Evolutionary conservation across 2,113 vertebrate species (phyloP), one percentile per base, ranked within the genome.

Genomic region (Motacilla tschutschensis): DNA sequence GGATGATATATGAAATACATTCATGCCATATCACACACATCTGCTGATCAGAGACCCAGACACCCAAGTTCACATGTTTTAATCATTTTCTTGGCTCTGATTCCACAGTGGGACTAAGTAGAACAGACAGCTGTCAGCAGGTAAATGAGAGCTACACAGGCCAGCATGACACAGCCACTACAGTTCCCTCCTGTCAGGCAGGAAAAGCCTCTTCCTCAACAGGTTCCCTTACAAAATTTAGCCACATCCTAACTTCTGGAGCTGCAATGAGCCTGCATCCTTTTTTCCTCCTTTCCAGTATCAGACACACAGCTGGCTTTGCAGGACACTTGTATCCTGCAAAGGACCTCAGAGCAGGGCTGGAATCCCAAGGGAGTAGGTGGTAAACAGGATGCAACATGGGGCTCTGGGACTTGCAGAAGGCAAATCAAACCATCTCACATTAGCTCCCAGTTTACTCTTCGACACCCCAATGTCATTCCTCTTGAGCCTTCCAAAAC

Each of bases 301-400:
- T 10, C 4, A 3, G 41, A 19, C 5, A 26, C 28, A n/a, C 20
- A 14, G 44, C 36, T 64, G 48, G 26, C 25, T 75, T 48, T 79
- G 54, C 15, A 26, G 22, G 36, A 35, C 10, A 19, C 16, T n/a
- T 48, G 38, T 19, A 33, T 13, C 25, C 8, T 36, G 22, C 22
- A 25, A 36, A 24, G 11, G 38, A 36, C 25, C 25, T 46, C 5
- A 1, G 40, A 66, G 44, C n/a, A 58, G 21, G 47, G 24, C 50
- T 72, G 50, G 38, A 31, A 41, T 19, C 22, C n/a, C 44, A 50
- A 16, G 29, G 5, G 36, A 43, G 16, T 0, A 10, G 5, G 14
- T n/a, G 33, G 16, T 0, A 59, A 9, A 11, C 2, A 5, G 25
- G 14, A 8, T 38, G 17, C 19, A 58, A 28, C 22, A 19, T 0